These are phyloP conservation scores for Spinus olivaceus DNA, from an alignment of 2,797 vertebrate genomes.

Conservation along the genomic window DNA sequence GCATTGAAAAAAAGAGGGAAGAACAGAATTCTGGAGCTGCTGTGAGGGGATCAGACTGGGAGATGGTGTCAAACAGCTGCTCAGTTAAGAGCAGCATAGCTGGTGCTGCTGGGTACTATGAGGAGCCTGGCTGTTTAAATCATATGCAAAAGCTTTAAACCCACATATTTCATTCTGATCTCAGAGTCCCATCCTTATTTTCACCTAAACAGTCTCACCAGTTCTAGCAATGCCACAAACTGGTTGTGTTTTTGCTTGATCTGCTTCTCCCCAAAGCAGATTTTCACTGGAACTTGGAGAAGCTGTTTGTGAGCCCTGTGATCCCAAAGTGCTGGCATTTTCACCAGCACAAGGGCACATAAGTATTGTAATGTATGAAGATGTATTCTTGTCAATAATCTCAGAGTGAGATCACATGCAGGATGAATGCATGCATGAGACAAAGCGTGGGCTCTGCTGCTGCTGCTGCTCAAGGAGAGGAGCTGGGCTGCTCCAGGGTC, in stretches of 20 bases:
- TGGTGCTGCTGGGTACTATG: neutral
- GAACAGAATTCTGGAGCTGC: neutral
- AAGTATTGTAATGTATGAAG: conserved; percentile 60
- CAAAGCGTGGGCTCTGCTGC: neutral
- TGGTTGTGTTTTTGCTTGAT: neutral
- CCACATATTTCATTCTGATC: neutral
- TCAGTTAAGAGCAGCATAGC: neutral
- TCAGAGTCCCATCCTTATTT: neutral
- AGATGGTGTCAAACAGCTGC: neutral
- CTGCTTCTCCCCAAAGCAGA: neutral
- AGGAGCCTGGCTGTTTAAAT: neutral
- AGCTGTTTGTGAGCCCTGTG: neutral
- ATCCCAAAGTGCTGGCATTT: neutral
- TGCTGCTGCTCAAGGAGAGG: conserved; percentile 47
- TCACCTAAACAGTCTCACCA: neutral
- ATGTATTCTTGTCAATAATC: conserved; percentile 53
- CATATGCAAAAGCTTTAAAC: neutral
- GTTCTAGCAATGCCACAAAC: neutral
- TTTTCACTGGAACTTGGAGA: neutral
- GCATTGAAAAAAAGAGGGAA: neutral
- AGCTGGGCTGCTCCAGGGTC: conserved; percentile 29
- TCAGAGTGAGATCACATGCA: neutral
- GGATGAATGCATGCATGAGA: conserved; percentile 48
- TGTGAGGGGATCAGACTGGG: neutral
- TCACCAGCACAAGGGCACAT: conserved; percentile 18